Conservation (phyloP, 2,888 invertebrate genomes). For the Empis livida region DNA sequence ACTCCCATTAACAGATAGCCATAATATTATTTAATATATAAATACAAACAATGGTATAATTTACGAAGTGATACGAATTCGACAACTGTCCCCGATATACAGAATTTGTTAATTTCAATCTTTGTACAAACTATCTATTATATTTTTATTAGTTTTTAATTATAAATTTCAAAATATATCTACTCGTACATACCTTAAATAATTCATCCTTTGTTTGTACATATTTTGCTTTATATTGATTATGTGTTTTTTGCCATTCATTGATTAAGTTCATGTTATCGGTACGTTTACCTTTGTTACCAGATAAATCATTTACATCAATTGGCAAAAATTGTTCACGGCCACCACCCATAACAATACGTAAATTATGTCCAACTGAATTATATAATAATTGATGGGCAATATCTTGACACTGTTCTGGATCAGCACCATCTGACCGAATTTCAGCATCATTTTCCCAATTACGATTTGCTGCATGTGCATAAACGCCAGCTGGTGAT, state of each 20-base stretch:
- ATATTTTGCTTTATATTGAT: slow-evolving; percentile 35
- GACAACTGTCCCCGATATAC: no score
- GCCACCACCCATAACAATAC: slow-evolving; percentile 70
- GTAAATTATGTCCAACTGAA: slow-evolving; percentile 52
- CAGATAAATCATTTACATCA: slow-evolving; percentile 38
- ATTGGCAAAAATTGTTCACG: slow-evolving; percentile 50
- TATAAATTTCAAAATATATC: no score
- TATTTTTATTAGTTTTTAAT: no score
- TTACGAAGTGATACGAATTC: no score
- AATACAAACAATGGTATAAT: no score
- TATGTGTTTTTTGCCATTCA: slow-evolving; percentile 45
- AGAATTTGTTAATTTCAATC: no score
- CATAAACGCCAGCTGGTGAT: slow-evolving; percentile 62
- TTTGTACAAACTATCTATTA: no score
- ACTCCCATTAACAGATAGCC: no score
- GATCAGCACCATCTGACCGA: slow-evolving; percentile 36
- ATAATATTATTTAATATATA: no score
- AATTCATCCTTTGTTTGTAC: slow-evolving; percentile 53
- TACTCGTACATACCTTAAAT: slow-evolving; percentile 28
- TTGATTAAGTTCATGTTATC: slow-evolving; percentile 55
- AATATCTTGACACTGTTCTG: slow-evolving; percentile 52
- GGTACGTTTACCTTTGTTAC: slow-evolving; percentile 38
- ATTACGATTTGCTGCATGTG: slow-evolving; percentile 54
- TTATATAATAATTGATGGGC: slow-evolving; percentile 55
- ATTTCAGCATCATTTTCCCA: slow-evolving; percentile 61